Percentiles rank a stretch among this genome's conserved stretches.
Evolutionary conservation across 2,797 vertebrate species (phyloP).

Genomic region (Microctenopoma stevenorrisi): DNA sequence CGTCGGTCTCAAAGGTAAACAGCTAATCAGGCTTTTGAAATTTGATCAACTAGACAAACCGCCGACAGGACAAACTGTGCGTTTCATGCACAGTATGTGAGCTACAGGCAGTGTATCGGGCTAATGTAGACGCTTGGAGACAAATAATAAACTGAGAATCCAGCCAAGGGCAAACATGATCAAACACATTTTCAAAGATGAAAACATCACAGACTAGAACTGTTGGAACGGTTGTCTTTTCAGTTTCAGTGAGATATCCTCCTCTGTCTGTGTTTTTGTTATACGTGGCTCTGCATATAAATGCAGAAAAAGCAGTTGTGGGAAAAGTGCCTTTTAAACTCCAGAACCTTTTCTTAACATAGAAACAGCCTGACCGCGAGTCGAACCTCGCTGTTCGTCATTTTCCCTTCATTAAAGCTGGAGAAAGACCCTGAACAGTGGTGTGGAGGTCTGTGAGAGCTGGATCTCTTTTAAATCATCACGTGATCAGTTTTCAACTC

Average conservation of each 20-base stretch:
- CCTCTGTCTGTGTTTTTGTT: not conserved
- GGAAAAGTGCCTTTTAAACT: not conserved
- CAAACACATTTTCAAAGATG: not conserved
- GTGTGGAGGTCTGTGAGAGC: not conserved
- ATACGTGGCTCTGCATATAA: conserved; percentile 7
- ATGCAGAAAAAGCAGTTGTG: conserved; percentile 10
- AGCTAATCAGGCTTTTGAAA: conserved; percentile 4
- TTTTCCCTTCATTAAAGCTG: conserved; percentile 12
- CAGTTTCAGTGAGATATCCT: not conserved
- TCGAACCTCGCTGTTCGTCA: conserved; percentile 10
- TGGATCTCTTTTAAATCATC: conserved; percentile 28
- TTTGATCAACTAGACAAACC: not conserved
- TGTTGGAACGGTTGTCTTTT: conserved; percentile 10
- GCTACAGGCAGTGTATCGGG: not conserved
- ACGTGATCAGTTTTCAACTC: not conserved
- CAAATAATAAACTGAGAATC: conserved; percentile 4
- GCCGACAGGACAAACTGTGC: not conserved
- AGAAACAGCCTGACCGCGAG: conserved; percentile 3
- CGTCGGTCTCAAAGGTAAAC: not conserved
- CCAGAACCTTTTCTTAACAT: no score
- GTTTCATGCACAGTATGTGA: not conserved
- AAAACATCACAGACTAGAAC: not conserved
- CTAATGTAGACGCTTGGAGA: conserved; percentile 1
- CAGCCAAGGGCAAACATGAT: not conserved
- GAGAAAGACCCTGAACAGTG: not conserved